Evolutionary conservation across 1,140 invertebrate genomes (phyloP), one percentile per base, ranked within the genome.

Genomic region (Drosophila ficusphila): DNA sequence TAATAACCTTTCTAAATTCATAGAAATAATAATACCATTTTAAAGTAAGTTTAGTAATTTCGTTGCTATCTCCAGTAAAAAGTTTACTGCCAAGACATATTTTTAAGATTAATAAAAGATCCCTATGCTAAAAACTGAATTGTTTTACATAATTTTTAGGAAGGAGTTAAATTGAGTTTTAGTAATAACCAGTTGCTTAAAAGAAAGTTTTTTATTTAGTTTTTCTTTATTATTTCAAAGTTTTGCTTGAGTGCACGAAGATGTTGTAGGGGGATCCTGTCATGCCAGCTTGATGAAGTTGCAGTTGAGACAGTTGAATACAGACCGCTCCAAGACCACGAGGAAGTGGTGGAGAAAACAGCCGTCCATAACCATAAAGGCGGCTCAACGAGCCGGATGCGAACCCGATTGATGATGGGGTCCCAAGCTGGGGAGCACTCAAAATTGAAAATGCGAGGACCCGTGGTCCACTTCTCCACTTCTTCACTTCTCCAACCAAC

Each of bases 341-440:
- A 19, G 9, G 19, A 31, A 47, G 33, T 36, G 21, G 6, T 16
- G 51, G 46, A 38, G 51, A 23, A 41, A 49, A 74, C 36, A 56
- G 42, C 78, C 70, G 52, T 62, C 71, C 82, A 86, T 88, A 86
- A 86, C 73, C 76, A 86, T 86, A 86, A 88, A 88, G 73, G 77
- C 57, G 72, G 76, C 76, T 67, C 72, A 72, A 68, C 74, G 58
- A 64, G 61, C 52, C 75, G 68, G 36, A 46, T 34, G 60, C 62
- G 44, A 52, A 67, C 70, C 56, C 79, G 68, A 88, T 88, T 86
- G 82, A 88, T 86, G 81, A 68, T 68, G 81, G 81, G 41, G 29
- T 61, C 68, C 34, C 31, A 6, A 21, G 49, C 29, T 7, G 27
- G 46, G 23, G 8, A 69, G 81, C 77, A 74, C 83, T 88, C 82